Conservation (phyloP, 2,113 vertebrate species). For the Neolamprologus hecqui region DNA sequence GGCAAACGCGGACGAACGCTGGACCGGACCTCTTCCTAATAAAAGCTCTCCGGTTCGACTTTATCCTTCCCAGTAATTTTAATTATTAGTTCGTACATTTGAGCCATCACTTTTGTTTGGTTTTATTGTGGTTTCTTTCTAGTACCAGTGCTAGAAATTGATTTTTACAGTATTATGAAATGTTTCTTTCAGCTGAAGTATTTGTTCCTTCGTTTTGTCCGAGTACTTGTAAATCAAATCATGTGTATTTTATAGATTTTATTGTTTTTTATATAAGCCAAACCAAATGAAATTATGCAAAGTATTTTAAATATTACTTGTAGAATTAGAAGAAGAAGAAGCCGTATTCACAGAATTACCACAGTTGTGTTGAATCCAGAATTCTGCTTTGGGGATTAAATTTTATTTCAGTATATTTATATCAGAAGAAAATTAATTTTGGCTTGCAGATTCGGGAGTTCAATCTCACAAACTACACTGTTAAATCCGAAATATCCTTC, state of each 20-base stretch:
- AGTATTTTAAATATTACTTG: neutral
- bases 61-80: neutral
- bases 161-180: neutral
- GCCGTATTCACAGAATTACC: neutral
- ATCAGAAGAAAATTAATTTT: neutral
- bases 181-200: neutral
- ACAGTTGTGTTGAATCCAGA: neutral
- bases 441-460: neutral
- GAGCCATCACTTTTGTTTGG: neutral
- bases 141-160: neutral
- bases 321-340: neutral
- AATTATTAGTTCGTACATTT: neutral
- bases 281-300: neutral
- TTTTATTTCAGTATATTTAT: neutral
- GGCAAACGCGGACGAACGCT: conserved; percentile 28
- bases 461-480: fast-evolving
- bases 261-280: neutral
- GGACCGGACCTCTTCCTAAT: neutral
- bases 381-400: neutral
- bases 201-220: neutral
- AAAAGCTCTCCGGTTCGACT: neutral
- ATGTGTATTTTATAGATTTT: neutral
- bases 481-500: neutral
- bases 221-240: neutral
- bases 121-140: neutral